Evolutionary conservation across 2,113 vertebrate species (phyloP), one percentile per base, ranked within the genome.

Genomic region (Austrofundulus limnaeus): DNA sequence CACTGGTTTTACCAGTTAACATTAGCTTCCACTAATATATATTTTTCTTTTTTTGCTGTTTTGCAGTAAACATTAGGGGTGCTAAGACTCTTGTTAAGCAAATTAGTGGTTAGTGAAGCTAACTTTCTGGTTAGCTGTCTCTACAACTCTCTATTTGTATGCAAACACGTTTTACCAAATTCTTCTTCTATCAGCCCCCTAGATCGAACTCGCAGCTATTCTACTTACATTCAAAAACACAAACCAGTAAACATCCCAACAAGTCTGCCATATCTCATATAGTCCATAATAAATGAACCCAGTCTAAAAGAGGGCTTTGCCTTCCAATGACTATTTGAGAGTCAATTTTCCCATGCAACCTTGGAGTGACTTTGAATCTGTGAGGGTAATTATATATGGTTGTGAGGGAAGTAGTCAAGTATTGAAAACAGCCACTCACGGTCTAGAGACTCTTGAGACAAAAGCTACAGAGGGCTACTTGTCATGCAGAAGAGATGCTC

Each of bases 331-430:
- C 66, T 69, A 81, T 77, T 77, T 71, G 25, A 83, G 65, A 87
- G 69, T 43, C 72, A 83, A 85, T 86, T 81, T 84, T 73, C 70
- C 81, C 56, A 55, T 17, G 23, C 70, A 77, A 88, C 86, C 85
- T 88, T 84, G 79, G 46, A 56, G 75, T 76, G 86, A 87, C 84
- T 87, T 88, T 87, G 82, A 67, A 61, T 79, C 61, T 45, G 48
- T 25, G 61, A 31, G 70, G 82, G 75, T 84, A 78, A 81, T 88
- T 86, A 86, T 69, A 77, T 66, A 78, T 58, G 68, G 69, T 72
- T 80, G 61, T 71, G 66, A 81, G 69, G 78, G 68, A 72, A 76
- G 74, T 66, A 80, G 72, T 84, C 72, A 75, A 85, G 84, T 81
- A 79, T 76, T 81, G 74, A 87, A 80, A 85, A 82, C 80, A 77